Evolutionary conservation across 2,797 vertebrate genomes (phyloP), one percentile per base, ranked within the genome.

Genomic region (Sylvilagus floridanus): DNA sequence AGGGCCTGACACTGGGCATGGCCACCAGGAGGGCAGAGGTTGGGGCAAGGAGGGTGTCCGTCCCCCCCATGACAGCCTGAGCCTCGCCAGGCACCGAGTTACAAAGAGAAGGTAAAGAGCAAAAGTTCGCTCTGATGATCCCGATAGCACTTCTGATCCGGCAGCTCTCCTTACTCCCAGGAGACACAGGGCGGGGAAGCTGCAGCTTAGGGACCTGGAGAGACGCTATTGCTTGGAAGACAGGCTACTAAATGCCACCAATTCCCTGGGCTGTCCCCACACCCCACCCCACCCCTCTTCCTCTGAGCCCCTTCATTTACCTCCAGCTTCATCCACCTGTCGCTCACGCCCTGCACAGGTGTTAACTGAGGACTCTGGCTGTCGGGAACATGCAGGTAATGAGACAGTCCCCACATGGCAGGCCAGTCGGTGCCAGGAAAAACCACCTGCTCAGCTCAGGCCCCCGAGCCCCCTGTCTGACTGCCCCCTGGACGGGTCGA

Each of bases 401-500:
- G 77, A 63, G 50, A 47, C 7, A 68, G 50, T 9, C 30, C 50
- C 13, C 1, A 2, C 72, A 30, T 22, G 5, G 17, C 22, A 57
- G 57, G 16, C 13, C 22, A 82, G 52, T 32, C 10, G 50, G 78
- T 1, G 1, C 68, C 16, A 54, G 8, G 3, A 22, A 21, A 42
- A 14, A 0, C 24, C 6, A 14, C 32, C 0, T 1, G 10, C 24
- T 66, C 32, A 4, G 13, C 32, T 42, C 90, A 66, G 35, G 47
- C 60, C 4, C 73, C 30, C 7, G 0, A 37, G 8, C 21, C 60
- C 79, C 14, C 1, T 4, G 0, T 28, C 60, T 50, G 22, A 35
- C 50, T 0, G 7, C 8, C 72, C 4, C 0, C 1, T 10, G 32
- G 16, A 9, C 28, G 16, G 5, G 3, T 10, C 17, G 11, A 13